A percentile compares a stretch with the other conserved stretches of the same genome.
These are phyloP conservation scores for Elgonia sp. DNA, from an alignment of 2,888 invertebrate species.

Conservation along the genomic window DNA sequence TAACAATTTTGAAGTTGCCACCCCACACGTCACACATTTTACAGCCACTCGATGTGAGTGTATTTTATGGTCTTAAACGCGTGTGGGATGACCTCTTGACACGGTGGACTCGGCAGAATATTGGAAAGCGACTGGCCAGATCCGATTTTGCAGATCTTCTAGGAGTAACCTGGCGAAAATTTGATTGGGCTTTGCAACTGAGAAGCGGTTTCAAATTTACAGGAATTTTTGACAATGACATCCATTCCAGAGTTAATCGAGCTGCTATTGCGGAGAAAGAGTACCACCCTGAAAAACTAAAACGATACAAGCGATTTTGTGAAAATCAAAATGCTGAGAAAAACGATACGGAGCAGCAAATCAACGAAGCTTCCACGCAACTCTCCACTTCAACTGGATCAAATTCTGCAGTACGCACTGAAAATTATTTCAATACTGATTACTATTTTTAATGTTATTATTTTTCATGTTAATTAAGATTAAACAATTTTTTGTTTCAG, in stretches of 20 bases:
- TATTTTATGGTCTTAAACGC: constrained; percentile 52
- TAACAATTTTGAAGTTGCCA: constrained; percentile 52
- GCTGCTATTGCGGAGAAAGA: constrained; percentile 22
- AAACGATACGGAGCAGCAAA: too few species aligned
- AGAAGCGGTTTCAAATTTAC: constrained; percentile 51
- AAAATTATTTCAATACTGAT: too few species aligned
- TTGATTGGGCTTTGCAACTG: constrained; percentile 36
- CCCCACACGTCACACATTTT: constrained; percentile 64
- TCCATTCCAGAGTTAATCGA: constrained; percentile 34
- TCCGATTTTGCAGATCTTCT: constrained; percentile 43
- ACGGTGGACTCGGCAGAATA: constrained; percentile 51
- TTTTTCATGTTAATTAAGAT: too few species aligned
- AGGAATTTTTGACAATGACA: constrained; percentile 35
- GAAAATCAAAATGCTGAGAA: background rate
- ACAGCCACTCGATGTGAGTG: constrained; percentile 59
- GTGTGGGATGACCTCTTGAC: constrained; percentile 41
- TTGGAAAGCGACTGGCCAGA: constrained; percentile 44
- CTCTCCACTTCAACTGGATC: too few species aligned
- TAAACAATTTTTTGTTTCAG: background rate
- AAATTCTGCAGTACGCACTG: too few species aligned
- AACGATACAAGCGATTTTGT: constrained; percentile 12
- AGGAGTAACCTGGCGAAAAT: constrained; percentile 40
- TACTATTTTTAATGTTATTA: too few species aligned
- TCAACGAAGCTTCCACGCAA: too few species aligned
- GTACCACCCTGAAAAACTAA: constrained; percentile 40